These are phyloP conservation scores for Hirtodrosophila trivittata DNA, from an alignment of 2,888 invertebrate genomes.

Conservation along the genomic window DNA sequence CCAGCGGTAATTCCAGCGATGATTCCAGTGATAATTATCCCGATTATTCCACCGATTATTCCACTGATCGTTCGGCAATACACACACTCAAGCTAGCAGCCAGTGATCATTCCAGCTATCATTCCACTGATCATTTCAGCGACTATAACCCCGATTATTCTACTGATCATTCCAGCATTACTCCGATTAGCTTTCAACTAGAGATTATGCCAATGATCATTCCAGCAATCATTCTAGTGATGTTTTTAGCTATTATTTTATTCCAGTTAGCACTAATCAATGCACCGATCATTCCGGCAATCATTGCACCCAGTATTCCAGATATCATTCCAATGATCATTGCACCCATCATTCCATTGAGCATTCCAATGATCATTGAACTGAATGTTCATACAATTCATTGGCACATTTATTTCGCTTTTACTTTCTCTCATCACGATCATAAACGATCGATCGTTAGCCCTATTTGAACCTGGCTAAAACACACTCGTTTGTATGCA, in stretches of 20 bases:
- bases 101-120: constrained; percentile 5
- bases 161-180: background rate
- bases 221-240: background rate
- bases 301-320: constrained; percentile 11
- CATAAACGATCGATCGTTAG: constrained; percentile 11
- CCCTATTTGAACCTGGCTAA: constrained; percentile 30
- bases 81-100: too few species aligned
- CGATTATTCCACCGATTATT: constrained; percentile 2
- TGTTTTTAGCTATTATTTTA: too few species aligned
- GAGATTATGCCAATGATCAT: background rate
- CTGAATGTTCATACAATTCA: constrained; percentile 12
- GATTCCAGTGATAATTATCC: constrained; percentile 4
- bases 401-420: constrained; percentile 26
- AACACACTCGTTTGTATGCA: constrained; percentile 59
- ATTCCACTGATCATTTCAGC: constrained; percentile 7
- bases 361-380: constrained; percentile 4
- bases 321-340: background rate
- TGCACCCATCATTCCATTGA: background rate
- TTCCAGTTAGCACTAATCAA: background rate
- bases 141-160: too few species aligned
- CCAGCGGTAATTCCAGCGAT: constrained; percentile 1
- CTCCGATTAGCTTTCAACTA: constrained; percentile 4
- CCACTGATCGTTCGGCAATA: background rate
- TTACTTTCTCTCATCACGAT: constrained; percentile 41
- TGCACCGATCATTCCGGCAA: background rate